Percentiles rank a stretch among this genome's conserved stretches.
These are phyloP conservation scores for Myotis findleyi DNA, from an alignment of 2,797 vertebrate genomes.

Conservation along the genomic window DNA sequence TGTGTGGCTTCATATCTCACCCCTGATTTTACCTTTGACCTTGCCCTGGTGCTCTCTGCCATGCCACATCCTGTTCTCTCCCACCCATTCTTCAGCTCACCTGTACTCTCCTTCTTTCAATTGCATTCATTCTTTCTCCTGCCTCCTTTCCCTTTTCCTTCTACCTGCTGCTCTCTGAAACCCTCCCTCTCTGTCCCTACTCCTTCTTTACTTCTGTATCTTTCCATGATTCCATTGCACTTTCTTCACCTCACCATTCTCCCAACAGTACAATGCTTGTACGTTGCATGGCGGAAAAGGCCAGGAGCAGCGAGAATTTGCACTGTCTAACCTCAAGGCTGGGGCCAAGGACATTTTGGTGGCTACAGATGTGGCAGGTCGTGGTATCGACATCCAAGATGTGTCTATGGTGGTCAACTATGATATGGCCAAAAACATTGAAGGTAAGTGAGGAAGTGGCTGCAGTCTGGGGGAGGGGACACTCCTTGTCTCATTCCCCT, in stretches of 20 bases:
- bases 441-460: conserved; percentile 89
- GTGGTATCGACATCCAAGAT: conserved; percentile 98
- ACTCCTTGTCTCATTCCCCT: not conserved
- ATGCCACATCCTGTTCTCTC: not conserved
- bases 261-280: conserved; percentile 96
- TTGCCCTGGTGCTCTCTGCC: not conserved
- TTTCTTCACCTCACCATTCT: fast-evolving
- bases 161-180: not conserved
- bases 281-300: conserved; percentile 98
- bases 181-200: not conserved
- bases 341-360: conserved; percentile 99
- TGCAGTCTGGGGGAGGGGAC: not conserved
- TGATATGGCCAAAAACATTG: conserved; percentile 99
- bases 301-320: conserved; percentile 98
- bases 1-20: not conserved
- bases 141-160: not conserved
- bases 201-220: fast-evolving
- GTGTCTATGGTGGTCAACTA: conserved; percentile 99
- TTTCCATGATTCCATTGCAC: not conserved
- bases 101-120: not conserved
- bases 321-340: conserved; percentile 97
- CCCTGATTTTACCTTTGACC: not conserved
- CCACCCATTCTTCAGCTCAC: not conserved
- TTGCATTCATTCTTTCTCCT: not conserved
- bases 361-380: conserved; percentile 97